Conservation (phyloP, 2,888 invertebrate species). For the Cryptocheilus praepositus region DNA sequence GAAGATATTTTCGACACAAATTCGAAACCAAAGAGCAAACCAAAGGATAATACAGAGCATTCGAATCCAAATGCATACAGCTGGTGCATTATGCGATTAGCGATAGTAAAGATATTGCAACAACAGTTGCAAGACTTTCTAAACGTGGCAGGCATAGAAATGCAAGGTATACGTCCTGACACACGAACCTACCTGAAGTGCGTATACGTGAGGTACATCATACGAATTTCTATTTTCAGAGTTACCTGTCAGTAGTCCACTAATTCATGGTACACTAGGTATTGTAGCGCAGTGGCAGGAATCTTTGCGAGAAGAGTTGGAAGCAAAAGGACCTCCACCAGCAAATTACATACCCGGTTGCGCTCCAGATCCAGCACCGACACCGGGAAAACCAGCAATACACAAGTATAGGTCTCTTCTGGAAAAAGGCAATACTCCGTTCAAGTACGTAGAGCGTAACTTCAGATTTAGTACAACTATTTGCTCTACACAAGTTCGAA, state of each 20-base stretch:
- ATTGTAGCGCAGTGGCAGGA: slow-evolving; percentile 94
- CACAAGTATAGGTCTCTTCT: slow-evolving; percentile 94
- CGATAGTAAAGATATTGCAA: slow-evolving; percentile 89
- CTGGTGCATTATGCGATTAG: slow-evolving; percentile 95
- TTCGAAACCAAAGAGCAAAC: slow-evolving; percentile 74
- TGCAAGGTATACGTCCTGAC: slow-evolving; percentile 80
- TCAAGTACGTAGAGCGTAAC: slow-evolving; percentile 78
- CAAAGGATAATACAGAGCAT: slow-evolving; percentile 87
- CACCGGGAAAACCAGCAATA: slow-evolving; percentile 83
- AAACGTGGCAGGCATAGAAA: slow-evolving; percentile 90
- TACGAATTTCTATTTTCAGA: slow-evolving; percentile 79
- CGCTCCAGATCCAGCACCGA: slow-evolving; percentile 83
- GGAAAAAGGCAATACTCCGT: slow-evolving; percentile 96
- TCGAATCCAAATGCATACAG: slow-evolving; percentile 95
- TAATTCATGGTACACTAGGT: slow-evolving; percentile 91
- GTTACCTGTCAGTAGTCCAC: slow-evolving; percentile 94
- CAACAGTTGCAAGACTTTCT: slow-evolving; percentile 92
- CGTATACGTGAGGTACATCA: neutral
- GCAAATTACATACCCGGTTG: slow-evolving; percentile 93
- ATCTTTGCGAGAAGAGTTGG: slow-evolving; percentile 84
- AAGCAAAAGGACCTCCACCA: slow-evolving; percentile 86
- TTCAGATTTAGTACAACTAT: neutral
- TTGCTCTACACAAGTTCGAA: slow-evolving; percentile 1
- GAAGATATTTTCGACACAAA: slow-evolving; percentile 86
- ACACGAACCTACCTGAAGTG: slow-evolving; percentile 17